Base-by-base conservation (phyloP, 2,797 vertebrate genomes). In the Xyrichtys novacula region DNA sequence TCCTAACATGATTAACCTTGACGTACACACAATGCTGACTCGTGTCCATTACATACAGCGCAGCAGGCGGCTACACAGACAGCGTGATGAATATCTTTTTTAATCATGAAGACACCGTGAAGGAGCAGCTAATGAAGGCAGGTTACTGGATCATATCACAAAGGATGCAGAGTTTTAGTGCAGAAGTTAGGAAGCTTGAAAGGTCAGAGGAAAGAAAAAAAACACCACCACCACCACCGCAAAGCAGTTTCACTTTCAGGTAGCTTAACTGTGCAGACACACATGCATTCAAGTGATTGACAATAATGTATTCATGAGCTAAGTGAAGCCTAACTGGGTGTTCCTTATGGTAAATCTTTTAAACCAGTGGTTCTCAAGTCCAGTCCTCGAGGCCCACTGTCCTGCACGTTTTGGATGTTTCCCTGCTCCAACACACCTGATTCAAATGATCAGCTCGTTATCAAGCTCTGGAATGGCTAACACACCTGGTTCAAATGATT, bases 1-100 rank as follows among this genome's bases (percentile, higher is more conserved):
- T 68, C 31, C 57, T 36, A 83, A 84, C 75, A 57, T 74, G 54
- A 59, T 84, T 87, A 89, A 83, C 84, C 83, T 84, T 83, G 71
- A 85, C 50, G 48, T 55, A 64, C 20, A 23, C 53, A 56, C 40
- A 56, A 69, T 62, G 73, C 89, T 77, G 84, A 87, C 87, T 80
- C 84, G 56, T 42, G 53, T 67, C 71, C 38, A 58, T 77, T 46
- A 65, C 65, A 31, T 20, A 46, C 52, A 58, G 65, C 25, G 22
- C 40, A 29, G 22, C 48, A 46, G 71, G 58, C 57, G 47, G 16
- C 40, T 20, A 25, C 28, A 49, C 28, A 43, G 40, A 56, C 2
- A 14, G 17, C 6, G 68, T 57, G 65, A 15, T 36, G 22, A 46
- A 26, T 4, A 6, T 19, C 12, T 4, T 17, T 38, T 43, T 17